Conservation (phyloP, 2,888 invertebrate species). For the Drosophila greeni region DNA sequence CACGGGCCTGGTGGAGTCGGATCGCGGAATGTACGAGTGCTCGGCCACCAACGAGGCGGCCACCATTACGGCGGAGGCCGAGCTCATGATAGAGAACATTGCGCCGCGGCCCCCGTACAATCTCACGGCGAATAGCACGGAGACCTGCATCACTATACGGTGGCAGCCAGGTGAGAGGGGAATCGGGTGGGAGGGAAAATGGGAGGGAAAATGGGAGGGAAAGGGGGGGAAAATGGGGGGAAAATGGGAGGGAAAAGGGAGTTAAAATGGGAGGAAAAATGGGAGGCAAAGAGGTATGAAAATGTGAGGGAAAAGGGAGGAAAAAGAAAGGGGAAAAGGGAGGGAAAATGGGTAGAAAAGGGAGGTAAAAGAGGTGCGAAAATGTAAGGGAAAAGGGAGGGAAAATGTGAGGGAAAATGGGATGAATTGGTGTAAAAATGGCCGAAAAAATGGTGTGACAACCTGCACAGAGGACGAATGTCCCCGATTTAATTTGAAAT, state of each 20-base stretch:
- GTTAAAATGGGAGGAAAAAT: too few relatives aligned
- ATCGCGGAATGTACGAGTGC: conserved; percentile 92
- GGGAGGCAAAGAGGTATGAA: too few relatives aligned
- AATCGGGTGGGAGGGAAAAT: background rate
- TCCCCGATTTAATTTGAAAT: conserved; percentile 4
- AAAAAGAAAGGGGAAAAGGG: too few relatives aligned
- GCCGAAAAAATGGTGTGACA: conserved; percentile 4
- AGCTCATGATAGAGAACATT: conserved; percentile 90
- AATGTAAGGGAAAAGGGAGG: background rate
- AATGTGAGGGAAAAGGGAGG: too few relatives aligned
- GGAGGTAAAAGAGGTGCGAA: too few relatives aligned
- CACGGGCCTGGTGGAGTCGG: conserved; percentile 87
- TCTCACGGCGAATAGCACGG: conserved; percentile 86
- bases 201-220: background rate
- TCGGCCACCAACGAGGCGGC: conserved; percentile 92
- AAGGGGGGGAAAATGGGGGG: too few relatives aligned
- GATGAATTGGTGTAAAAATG: background rate
- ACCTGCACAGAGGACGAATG: conserved; percentile 3
- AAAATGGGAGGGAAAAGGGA: too few relatives aligned
- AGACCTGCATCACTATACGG: conserved; percentile 85
- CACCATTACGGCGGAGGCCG: conserved; percentile 88
- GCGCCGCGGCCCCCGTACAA: conserved; percentile 95
- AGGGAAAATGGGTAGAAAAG: too few relatives aligned
- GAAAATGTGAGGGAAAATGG: conserved; percentile 67
- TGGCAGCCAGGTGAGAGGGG: conserved; percentile 85